Base-by-base conservation (phyloP, 2,888 invertebrate genomes). In the Rhorus exstirpatorius region DNA sequence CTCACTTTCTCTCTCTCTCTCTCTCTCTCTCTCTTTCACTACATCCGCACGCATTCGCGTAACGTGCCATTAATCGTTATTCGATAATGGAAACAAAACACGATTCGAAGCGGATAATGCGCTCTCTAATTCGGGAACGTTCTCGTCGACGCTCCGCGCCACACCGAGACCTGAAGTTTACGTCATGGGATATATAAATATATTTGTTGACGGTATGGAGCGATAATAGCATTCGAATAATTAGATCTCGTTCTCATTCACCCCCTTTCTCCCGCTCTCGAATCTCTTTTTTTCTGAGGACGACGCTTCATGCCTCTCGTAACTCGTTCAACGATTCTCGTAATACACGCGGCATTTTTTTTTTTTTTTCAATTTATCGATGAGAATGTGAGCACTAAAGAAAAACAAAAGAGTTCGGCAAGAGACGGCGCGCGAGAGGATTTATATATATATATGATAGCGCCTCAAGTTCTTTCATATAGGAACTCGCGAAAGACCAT, bases 71-170 rank as follows among this genome's bases (percentile, higher is more conserved):
- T 87, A 88, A 89, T 89, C 85, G 88, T 87, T 87, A 86, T 83
- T 86, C 88, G 87, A 88, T 89, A 88, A 88, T 87, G 86, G 86
- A 89, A 89, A 89, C 86, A 87, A 88, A 88, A 88, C 85, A 86
- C 77, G 74, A 83, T 84, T 53, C 81, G 85, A 83, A 81, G 83
- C 84, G 85, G 77, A 84, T 85, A 87, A 88, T 85, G 83, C 87
- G 81, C 79, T 81, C 85, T 86, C 85, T 83, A 85, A 87, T 88
- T 87, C 82, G 82, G 76, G 51, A 55, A 26, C 70, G 65, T 31
- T 51, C 58, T 4, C 53, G 58, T 58, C 55, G 51, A 46, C 10
- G 19, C 51, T 58, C 71, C 49, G 17, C 63, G 14, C 17, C 58
- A 24, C 19, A 49, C 51, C 58, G 14, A 41, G 38, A 41, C 81